Percentiles rank a stretch among this genome's conserved stretches.
phyloP scores from a whole-genome alignment of 2,113 vertebrate species.

The Istiophorus platypterus region DNA sequence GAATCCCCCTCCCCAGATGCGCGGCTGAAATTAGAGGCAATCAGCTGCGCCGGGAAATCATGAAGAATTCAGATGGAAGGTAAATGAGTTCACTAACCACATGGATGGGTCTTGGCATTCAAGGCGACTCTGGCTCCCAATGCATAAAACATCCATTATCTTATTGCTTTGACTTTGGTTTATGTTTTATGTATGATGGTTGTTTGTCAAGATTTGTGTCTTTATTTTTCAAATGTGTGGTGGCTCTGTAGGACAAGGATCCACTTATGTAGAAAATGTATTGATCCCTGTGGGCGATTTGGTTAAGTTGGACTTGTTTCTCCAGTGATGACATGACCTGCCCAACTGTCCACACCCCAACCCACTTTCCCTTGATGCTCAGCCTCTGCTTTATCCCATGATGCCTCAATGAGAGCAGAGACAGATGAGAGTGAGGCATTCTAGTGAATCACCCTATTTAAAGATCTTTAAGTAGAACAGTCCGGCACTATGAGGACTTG shows the following conservation, averaged over 20 bases:
- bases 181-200: conserved; percentile 40
- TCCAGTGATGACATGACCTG: conserved; percentile 26
- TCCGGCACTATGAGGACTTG: conserved; percentile 73
- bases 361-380: conserved; percentile 66
- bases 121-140: conserved; percentile 18
- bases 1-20: conserved; percentile 58
- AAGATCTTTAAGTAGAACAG: conserved; percentile 82
- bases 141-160: conserved; percentile 32
- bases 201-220: conserved; percentile 34
- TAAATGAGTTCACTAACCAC: conserved; percentile 61
- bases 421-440: conserved; percentile 67
- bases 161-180: conserved; percentile 39
- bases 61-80: conserved; percentile 58
- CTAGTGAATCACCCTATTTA: conserved; percentile 80
- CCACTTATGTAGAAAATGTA: conserved; percentile 28
- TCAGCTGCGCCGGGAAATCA: conserved; percentile 63
- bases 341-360: conserved; percentile 32
- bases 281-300: conserved; percentile 21
- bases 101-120: conserved; percentile 42
- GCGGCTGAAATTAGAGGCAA: conserved; percentile 69
- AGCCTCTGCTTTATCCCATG: conserved; percentile 46
- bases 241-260: conserved; percentile 22
- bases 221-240: conserved; percentile 26
- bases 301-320: conserved; percentile 5
- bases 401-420: conserved; percentile 57